Evolutionary conservation across 1,140 invertebrate genomes (phyloP).

Genomic region (Leptinotarsa undecemlineata): DNA sequence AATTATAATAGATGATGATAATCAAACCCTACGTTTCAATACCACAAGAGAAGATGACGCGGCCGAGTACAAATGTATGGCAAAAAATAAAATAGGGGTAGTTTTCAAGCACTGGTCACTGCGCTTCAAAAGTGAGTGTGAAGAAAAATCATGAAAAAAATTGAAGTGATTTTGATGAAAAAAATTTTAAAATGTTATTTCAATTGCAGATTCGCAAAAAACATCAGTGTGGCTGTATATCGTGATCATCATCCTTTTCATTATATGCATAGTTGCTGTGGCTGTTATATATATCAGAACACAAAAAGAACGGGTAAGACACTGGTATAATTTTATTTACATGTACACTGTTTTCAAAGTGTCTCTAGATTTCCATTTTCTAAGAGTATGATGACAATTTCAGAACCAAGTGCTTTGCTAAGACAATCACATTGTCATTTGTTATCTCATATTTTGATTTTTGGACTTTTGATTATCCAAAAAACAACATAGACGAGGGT

Average conservation of each 20-base stretch:
- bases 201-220: neutral
- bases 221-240: neutral
- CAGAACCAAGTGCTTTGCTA: too few relatives aligned
- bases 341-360: too few relatives aligned
- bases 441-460: too few relatives aligned
- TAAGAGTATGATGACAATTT: too few relatives aligned
- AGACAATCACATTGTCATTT: too few relatives aligned
- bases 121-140: slow-evolving; percentile 53
- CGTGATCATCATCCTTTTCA: slow-evolving; percentile 24
- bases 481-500: too few relatives aligned
- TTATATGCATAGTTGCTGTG: slow-evolving; percentile 12
- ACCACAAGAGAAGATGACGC: slow-evolving; percentile 53
- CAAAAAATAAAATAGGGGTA: slow-evolving; percentile 52
- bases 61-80: slow-evolving; percentile 55
- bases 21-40: slow-evolving; percentile 46
- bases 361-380: too few relatives aligned
- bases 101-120: slow-evolving; percentile 47
- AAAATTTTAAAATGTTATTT: neutral
- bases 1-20: slow-evolving; percentile 57
- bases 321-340: too few relatives aligned
- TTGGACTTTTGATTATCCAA: too few relatives aligned
- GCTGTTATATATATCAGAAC: slow-evolving; percentile 12
- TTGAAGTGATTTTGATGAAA: slow-evolving; percentile 39
- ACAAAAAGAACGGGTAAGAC: slow-evolving; percentile 29
- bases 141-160: neutral